Conservation (phyloP, 1,140 invertebrate genomes). For the Stenopsyche tienmushanensis region DNA sequence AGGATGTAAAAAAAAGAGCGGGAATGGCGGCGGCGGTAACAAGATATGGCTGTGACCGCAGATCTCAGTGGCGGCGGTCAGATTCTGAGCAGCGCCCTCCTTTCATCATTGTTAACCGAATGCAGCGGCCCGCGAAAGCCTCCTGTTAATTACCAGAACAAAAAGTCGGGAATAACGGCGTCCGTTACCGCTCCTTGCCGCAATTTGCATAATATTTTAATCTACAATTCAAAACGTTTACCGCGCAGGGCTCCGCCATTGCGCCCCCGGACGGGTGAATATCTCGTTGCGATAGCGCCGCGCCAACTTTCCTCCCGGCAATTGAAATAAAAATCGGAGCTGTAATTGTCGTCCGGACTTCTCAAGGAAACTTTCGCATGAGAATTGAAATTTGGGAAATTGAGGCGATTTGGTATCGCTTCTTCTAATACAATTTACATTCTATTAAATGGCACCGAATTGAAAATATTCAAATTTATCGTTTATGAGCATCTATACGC, state of each 20-base stretch:
- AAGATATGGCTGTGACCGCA: too few species aligned
- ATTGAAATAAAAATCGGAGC: conserved; percentile 17
- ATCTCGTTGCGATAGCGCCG: too few species aligned
- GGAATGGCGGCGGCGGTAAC: too few species aligned
- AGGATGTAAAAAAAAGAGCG: too few species aligned
- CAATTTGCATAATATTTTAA: conserved; percentile 42
- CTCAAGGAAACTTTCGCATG: not conserved
- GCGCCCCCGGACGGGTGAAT: too few species aligned
- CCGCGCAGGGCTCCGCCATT: not conserved
- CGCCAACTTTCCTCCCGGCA: conserved; percentile 2
- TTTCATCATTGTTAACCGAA: conserved; percentile 14
- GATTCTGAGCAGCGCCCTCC: not conserved
- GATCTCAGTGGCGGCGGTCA: too few species aligned
- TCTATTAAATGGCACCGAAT: not conserved
- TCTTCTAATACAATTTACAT: not conserved
- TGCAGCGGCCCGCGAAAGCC: conserved; percentile 32
- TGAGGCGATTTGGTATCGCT: not conserved
- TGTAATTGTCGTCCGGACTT: not conserved
- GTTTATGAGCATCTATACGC: too few species aligned
- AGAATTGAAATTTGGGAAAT: conserved; percentile 14
- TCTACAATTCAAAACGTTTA: conserved; percentile 39
- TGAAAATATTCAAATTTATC: too few species aligned
- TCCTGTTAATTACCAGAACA: conserved; percentile 34
- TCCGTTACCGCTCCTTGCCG: conserved; percentile 21
- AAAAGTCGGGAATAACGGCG: conserved; percentile 33